Percentiles rank a stretch among this genome's conserved stretches.
Conservation (phyloP, 2,113 vertebrate species). For the Catharus minimus region DNA sequence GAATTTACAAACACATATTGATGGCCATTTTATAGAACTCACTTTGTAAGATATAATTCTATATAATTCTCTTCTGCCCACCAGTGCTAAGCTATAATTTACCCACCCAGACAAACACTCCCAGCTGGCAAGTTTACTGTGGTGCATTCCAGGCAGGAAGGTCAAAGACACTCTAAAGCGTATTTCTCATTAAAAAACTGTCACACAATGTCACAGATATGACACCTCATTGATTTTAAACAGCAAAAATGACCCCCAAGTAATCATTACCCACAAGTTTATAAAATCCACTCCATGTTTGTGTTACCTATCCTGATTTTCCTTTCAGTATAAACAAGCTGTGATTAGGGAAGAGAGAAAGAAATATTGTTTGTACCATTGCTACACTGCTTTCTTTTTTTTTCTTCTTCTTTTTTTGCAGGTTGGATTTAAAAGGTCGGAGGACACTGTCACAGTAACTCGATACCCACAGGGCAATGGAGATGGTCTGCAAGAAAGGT, state of each 20-base stretch:
- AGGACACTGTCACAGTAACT: conserved; percentile 89
- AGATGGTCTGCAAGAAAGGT: conserved; percentile 79
- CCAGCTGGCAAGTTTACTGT: neutral
- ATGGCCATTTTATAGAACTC: neutral
- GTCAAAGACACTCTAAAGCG: neutral
- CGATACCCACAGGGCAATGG: conserved; percentile 87
- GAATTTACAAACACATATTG: neutral
- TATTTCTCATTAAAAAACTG: neutral
- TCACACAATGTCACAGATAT: neutral
- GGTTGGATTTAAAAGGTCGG: conserved; percentile 90
- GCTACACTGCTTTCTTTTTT: conserved; percentile 89
- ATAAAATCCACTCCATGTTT: neutral
- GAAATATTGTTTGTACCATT: conserved; percentile 71
- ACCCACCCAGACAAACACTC: neutral
- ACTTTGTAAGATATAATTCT: fast-evolving
- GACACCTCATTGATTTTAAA: neutral
- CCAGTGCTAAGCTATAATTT: neutral
- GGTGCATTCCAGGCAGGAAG: neutral
- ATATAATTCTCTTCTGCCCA: neutral
- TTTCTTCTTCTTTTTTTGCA: conserved; percentile 99
- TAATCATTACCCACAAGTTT: neutral
- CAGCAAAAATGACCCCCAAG: neutral
- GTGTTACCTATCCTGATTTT: neutral
- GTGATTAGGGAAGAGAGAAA: neutral
- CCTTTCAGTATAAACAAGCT: neutral